Percentiles rank a stretch among this genome's conserved stretches.
Evolutionary conservation across 2,113 vertebrate genomes (phyloP).

Genomic region (Dromiciops gliroides): DNA sequence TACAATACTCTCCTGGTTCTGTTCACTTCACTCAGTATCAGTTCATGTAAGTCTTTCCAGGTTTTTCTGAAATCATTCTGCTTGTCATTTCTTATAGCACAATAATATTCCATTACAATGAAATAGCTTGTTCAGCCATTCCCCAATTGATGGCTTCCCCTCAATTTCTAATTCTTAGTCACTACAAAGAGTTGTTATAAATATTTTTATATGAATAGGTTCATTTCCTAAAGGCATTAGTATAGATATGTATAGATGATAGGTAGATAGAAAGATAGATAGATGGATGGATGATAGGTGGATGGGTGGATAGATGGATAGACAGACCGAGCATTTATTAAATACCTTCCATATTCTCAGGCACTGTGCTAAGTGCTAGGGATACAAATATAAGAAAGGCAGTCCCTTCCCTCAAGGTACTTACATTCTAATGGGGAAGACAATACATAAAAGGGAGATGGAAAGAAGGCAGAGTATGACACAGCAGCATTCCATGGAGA

Average conservation of each 20-base stretch:
- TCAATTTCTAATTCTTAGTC: neutral
- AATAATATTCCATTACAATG: neutral
- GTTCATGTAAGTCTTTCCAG: neutral
- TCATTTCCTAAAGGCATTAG: neutral
- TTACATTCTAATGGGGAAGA: neutral
- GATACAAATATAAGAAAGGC: neutral
- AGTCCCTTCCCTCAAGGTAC: neutral
- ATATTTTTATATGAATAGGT: neutral
- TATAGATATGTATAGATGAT: too few species aligned
- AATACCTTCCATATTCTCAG: neutral
- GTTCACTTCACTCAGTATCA: neutral
- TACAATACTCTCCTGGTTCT: neutral
- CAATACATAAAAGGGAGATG: neutral
- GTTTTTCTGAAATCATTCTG: neutral
- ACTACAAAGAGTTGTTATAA: neutral
- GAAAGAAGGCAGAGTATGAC: neutral
- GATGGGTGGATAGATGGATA: neutral
- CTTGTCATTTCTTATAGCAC: neutral
- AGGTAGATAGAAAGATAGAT: too few species aligned
- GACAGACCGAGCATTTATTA: neutral
- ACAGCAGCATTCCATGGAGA: neutral
- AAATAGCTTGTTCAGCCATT: neutral
- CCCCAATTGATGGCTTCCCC: neutral
- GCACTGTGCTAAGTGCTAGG: neutral
- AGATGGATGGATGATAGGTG: too few species aligned